A percentile compares a stretch with the other conserved stretches of the same genome.
These are phyloP conservation scores for Druon quercuslanigerum DNA, from an alignment of 1,140 invertebrate species.

Conservation along the genomic window DNA sequence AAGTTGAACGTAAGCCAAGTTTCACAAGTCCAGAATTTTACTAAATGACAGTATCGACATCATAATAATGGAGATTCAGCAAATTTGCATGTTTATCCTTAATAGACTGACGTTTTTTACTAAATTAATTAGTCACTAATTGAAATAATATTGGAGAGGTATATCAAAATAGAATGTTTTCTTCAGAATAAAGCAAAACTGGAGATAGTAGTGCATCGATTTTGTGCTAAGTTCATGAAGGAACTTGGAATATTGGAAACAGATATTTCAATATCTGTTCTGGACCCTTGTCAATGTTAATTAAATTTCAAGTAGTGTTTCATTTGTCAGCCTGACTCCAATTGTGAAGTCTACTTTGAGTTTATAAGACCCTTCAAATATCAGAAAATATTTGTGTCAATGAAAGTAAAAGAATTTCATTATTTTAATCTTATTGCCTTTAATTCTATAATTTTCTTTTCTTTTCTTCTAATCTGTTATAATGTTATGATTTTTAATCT, in stretches of 20 bases:
- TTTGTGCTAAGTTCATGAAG: background rate
- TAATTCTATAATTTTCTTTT: too few species aligned
- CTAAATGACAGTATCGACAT: background rate
- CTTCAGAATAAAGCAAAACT: too few species aligned
- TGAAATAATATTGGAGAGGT: too few species aligned
- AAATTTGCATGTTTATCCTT: too few species aligned
- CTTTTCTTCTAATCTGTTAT: too few species aligned
- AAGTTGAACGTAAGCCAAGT: constrained; percentile 4
- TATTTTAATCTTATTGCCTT: too few species aligned
- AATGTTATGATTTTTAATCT: too few species aligned
- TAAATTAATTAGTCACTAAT: too few species aligned
- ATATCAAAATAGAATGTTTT: too few species aligned
- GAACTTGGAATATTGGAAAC: constrained; percentile 7
- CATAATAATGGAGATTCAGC: too few species aligned
- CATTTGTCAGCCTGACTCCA: background rate
- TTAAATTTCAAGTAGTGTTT: constrained; percentile 16
- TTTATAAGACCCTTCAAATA: background rate
- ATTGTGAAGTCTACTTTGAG: background rate
- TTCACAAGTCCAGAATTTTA: background rate
- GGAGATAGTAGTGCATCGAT: background rate
- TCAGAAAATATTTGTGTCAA: background rate
- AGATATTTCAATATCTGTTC: constrained; percentile 24
- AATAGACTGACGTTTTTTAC: too few species aligned
- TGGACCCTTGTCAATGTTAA: constrained; percentile 1
- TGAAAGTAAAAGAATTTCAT: background rate